Evolutionary conservation across 2,888 invertebrate species (phyloP), one percentile per base, ranked within the genome.

Genomic region (Melitaea athalia): DNA sequence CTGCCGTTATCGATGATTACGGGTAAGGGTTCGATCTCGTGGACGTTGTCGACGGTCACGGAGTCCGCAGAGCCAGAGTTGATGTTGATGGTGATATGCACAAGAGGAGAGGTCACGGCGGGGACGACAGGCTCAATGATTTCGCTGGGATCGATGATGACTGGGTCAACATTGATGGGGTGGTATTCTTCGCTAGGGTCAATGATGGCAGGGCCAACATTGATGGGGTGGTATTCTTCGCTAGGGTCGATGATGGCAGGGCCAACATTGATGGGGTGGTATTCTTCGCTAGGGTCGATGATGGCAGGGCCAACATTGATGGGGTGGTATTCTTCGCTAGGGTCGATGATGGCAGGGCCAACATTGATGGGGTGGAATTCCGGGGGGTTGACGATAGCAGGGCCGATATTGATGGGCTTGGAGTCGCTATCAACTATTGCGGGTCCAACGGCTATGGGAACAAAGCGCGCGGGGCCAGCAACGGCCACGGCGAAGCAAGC

Each of bases 11-110:
- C 67, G 5, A 70, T 57, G 11, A 70, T 61, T 62, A 70, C 65
- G 38, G 69, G 70, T 7, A 17, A 59, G 12, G 68, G 45, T 42
- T 68, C 57, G 52, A 45, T 1, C 10, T 53, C 50, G 38, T 43
- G 45, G 66, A 57, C 63, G n/a, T 5, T 5, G 38, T 69, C 63
- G 64, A 71, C 65, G 38, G 68, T 69, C 6, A 45, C 57, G 11
- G 68, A 49, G 0, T 57, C 57, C 5, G 17, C 66, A 17, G 66
- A 60, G 38, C 42, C 61, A 8, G 69, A 57, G 12, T 74, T 67
- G 42, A 77, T 70, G 74, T 76, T 76, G 42, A 77, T 55, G 75
- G 76, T 76, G 69, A 78, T 74, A 67, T 77, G 75, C 17, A 79
- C 76, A 12, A 77, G 73, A 12, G 76, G 38, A 38, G 38, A 38